These are phyloP conservation scores for Meghimatium bilineatum DNA, from an alignment of 2,888 invertebrate genomes.

Conservation along the genomic window DNA sequence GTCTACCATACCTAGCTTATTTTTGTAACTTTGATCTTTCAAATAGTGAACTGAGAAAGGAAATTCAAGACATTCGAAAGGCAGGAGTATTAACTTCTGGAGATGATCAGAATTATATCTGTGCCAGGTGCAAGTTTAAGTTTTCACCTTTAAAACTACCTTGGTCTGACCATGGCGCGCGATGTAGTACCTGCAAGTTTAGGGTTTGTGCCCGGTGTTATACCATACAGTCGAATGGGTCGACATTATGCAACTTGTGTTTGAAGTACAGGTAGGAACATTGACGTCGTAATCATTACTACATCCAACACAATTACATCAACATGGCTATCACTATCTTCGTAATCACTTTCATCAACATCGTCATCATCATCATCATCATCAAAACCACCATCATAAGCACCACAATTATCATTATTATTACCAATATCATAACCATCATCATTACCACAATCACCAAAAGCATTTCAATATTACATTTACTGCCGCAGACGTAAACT, in stretches of 20 bases:
- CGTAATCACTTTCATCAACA: no score
- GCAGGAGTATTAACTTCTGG: constrained; percentile 14
- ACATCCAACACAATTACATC: no score
- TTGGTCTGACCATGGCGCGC: constrained; percentile 1
- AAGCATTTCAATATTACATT: no score
- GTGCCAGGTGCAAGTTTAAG: constrained; percentile 38
- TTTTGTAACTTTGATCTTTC: not conserved
- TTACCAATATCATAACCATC: no score
- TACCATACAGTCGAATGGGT: not conserved
- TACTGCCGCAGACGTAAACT: no score
- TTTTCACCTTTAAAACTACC: constrained; percentile 2
- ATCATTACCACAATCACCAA: no score
- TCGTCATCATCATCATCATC: no score
- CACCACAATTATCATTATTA: no score
- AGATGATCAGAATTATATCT: constrained; percentile 28
- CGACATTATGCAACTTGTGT: constrained; percentile 30
- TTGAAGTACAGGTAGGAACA: constrained; percentile 33
- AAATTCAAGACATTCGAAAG: constrained; percentile 39
- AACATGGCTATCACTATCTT: no score
- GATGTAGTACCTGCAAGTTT: constrained; percentile 38
- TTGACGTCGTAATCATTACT: no score
- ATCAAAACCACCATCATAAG: no score
- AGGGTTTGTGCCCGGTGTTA: constrained; percentile 21
- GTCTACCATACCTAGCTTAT: no score
- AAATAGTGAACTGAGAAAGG: constrained; percentile 23